Evolutionary conservation across 2,888 invertebrate species (phyloP).

Genomic region (Escarpia spicata): DNA sequence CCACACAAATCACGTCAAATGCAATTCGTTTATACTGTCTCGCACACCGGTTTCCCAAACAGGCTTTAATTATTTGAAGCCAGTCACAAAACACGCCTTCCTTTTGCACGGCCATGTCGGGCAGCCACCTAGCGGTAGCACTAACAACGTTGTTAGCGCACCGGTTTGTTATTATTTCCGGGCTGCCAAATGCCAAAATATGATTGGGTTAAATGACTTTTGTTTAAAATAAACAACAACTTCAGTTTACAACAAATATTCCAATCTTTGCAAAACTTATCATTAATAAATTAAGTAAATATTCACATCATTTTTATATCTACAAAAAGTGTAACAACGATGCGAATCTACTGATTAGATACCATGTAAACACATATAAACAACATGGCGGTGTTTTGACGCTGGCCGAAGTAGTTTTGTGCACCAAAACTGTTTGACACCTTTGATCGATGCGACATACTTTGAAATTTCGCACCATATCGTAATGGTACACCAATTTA

Average conservation of each 20-base stretch:
- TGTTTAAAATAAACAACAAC: neutral
- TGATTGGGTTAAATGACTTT: neutral
- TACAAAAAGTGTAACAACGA: neutral
- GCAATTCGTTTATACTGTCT: slow-evolving; percentile 25
- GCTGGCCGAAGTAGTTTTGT: neutral
- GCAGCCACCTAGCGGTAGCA: neutral
- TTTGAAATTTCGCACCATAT: neutral
- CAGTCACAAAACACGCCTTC: neutral
- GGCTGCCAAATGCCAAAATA: neutral
- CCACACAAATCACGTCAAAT: slow-evolving; percentile 24
- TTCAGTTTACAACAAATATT: neutral
- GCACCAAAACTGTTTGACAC: neutral
- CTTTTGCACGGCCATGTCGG: slow-evolving; percentile 25
- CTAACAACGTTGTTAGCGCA: neutral
- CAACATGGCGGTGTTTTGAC: neutral
- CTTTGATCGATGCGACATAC: neutral
- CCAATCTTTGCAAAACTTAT: neutral
- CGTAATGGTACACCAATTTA: neutral
- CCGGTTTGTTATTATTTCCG: neutral
- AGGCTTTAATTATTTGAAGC: neutral
- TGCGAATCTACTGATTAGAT: neutral
- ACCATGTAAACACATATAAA: slow-evolving; percentile 12
- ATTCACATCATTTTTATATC: neutral
- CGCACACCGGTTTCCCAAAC: slow-evolving; percentile 25
- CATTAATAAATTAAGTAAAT: neutral